Evolutionary conservation across 2,888 invertebrate genomes (phyloP).

Genomic region (Agonum fuliginosum): DNA sequence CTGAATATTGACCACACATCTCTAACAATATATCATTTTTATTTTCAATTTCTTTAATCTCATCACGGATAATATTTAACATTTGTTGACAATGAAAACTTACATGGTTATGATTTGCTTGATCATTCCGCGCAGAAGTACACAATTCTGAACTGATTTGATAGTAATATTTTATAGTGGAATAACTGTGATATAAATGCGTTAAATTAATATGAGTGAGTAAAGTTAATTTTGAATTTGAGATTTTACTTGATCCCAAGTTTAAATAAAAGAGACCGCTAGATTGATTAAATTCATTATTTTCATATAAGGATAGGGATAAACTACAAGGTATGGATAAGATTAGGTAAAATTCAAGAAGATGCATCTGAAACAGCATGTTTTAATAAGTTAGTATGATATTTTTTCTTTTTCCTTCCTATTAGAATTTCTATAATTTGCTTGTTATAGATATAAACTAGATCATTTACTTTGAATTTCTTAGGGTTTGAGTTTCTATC

Average conservation of each 20-base stretch:
- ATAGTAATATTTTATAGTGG: not conserved
- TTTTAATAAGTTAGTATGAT: conserved; percentile 59
- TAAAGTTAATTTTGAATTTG: conserved; percentile 43
- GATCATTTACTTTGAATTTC: conserved; percentile 62
- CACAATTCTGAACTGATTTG: not conserved
- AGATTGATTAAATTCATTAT: conserved; percentile 32
- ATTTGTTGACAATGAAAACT: conserved; percentile 29
- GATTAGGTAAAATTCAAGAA: not conserved
- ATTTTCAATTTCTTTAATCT: conserved; percentile 13
- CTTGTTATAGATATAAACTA: conserved; percentile 61
- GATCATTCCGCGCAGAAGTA: not conserved
- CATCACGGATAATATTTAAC: conserved; percentile 22
- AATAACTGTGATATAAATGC: conserved; percentile 1
- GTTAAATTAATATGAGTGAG: conserved; percentile 39
- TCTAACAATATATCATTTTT: not conserved
- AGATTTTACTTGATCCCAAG: conserved; percentile 28
- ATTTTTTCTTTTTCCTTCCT: conserved; percentile 49
- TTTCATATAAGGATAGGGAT: not conserved
- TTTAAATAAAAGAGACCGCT: conserved; percentile 54
- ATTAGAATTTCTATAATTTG: conserved; percentile 45
- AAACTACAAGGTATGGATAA: not conserved
- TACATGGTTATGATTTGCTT: conserved; percentile 13
- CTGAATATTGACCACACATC: not conserved
- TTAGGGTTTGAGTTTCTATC: conserved; percentile 60
- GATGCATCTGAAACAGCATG: conserved; percentile 59